A percentile compares a stretch with the other conserved stretches of the same genome.
These are phyloP conservation scores for Acleris cristana DNA, from an alignment of 2,888 invertebrate species.

Conservation along the genomic window DNA sequence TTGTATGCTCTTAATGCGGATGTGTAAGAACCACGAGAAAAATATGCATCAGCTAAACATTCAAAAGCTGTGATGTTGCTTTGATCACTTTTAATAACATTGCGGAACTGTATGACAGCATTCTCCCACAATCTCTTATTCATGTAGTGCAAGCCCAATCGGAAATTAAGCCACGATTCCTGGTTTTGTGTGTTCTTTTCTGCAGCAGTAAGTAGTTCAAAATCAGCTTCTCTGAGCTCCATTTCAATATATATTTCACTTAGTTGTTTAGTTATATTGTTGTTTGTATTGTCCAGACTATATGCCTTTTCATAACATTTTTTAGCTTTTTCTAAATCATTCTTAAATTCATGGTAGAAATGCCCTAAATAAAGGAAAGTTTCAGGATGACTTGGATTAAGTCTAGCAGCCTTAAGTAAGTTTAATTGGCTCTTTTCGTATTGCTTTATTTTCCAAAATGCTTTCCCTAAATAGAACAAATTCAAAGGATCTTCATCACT, in stretches of 20 bases:
- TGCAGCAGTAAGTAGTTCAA: constrained; percentile 83
- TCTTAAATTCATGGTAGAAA: constrained; percentile 86
- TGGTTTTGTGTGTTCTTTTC: constrained; percentile 72
- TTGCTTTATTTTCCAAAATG: constrained; percentile 84
- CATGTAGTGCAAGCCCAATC: constrained; percentile 92
- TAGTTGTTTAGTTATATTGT: constrained; percentile 87
- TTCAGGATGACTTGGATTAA: constrained; percentile 88
- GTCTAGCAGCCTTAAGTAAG: constrained; percentile 88
- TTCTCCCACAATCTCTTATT: constrained; percentile 88
- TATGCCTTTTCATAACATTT: constrained; percentile 94
- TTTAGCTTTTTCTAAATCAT: constrained; percentile 88
- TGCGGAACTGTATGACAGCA: constrained; percentile 90
- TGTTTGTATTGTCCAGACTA: constrained; percentile 87
- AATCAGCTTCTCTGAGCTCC: constrained; percentile 86
- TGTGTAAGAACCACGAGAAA: constrained; percentile 93
- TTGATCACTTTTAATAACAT: constrained; percentile 87
- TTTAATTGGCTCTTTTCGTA: constrained; percentile 85
- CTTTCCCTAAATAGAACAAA: constrained; percentile 84
- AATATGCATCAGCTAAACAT: constrained; percentile 95
- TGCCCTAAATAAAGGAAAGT: constrained; percentile 91
- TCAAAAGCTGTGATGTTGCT: constrained; percentile 92
- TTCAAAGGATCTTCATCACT: constrained; percentile 72
- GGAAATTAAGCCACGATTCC: constrained; percentile 91
- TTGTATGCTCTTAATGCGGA: constrained; percentile 95
- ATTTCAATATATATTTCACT: constrained; percentile 89